These are phyloP conservation scores for Mongoloraphidia duomilia DNA, from an alignment of 2,888 invertebrate species.

Conservation along the genomic window DNA sequence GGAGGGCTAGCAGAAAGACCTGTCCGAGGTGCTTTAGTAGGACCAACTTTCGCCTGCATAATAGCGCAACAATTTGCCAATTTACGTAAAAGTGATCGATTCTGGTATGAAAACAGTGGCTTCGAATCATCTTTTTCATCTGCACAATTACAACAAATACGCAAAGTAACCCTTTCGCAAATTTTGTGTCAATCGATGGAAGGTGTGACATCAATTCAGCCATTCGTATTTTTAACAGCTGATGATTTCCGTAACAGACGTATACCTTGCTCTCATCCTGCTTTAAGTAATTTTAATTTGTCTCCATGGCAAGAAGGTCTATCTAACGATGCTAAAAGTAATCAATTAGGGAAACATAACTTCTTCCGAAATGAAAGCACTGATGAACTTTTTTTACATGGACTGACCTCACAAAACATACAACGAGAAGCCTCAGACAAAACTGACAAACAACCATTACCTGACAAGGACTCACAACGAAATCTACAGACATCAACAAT, in stretches of 20 bases:
- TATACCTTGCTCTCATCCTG: slow-evolving; percentile 36
- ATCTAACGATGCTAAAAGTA: background rate
- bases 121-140: slow-evolving; percentile 61
- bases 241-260: slow-evolving; percentile 45
- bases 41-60: slow-evolving; percentile 78
- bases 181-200: slow-evolving; percentile 53
- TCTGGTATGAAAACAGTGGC: slow-evolving; percentile 72
- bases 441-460: no score
- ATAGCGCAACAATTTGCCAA: slow-evolving; percentile 75
- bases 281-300: slow-evolving; percentile 42
- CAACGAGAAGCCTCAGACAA: no score
- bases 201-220: slow-evolving; percentile 51
- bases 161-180: slow-evolving; percentile 55
- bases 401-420: no score
- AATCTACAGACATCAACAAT: no score
- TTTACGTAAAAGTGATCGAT: slow-evolving; percentile 60
- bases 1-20: slow-evolving; percentile 73
- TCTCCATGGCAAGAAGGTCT: slow-evolving; percentile 43
- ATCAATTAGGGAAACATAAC: slow-evolving; percentile 11
- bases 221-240: slow-evolving; percentile 50
- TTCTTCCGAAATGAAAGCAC: no score
- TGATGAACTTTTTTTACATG: no score
- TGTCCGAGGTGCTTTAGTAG: slow-evolving; percentile 64
- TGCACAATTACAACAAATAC: slow-evolving; percentile 58
- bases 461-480: no score